Evolutionary conservation across 2,797 vertebrate genomes (phyloP).

Genomic region (Dallia pectoralis): DNA sequence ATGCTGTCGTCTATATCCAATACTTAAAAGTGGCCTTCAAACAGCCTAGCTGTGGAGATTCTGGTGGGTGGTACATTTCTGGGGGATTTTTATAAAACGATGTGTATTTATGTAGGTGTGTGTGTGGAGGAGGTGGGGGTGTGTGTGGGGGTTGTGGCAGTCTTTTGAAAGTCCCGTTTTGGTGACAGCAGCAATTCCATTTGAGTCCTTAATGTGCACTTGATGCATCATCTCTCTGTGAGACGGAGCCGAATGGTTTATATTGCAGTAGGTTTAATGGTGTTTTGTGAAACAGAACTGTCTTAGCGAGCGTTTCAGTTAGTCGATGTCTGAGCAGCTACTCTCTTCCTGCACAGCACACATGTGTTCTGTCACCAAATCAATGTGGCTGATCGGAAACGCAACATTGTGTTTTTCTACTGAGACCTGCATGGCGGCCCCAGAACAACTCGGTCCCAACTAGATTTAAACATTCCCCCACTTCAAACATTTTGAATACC

Average conservation of each 20-base stretch:
- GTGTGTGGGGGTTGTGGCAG: background rate
- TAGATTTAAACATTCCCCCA: background rate
- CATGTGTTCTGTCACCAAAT: constrained; percentile 1
- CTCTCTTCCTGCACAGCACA: background rate
- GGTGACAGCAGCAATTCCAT: background rate
- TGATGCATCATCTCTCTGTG: background rate
- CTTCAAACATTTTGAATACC: constrained; percentile 18
- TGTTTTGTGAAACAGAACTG: constrained; percentile 2
- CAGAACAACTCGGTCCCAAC: background rate
- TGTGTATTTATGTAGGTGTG: no score
- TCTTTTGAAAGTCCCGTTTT: background rate
- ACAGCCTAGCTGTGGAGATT: background rate
- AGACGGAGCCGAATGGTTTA: background rate
- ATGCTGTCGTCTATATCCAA: background rate
- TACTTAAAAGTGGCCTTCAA: background rate
- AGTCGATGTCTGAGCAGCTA: background rate
- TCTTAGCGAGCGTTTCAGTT: background rate
- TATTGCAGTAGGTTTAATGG: background rate
- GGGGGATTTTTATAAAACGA: background rate
- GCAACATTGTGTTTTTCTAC: background rate
- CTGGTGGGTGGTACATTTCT: background rate
- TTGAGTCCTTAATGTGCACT: background rate
- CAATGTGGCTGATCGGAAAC: background rate
- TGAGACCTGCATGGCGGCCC: background rate
- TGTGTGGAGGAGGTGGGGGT: no score